Evolutionary conservation across 2,797 vertebrate species (phyloP).

Genomic region (Cynopterus sphinx): DNA sequence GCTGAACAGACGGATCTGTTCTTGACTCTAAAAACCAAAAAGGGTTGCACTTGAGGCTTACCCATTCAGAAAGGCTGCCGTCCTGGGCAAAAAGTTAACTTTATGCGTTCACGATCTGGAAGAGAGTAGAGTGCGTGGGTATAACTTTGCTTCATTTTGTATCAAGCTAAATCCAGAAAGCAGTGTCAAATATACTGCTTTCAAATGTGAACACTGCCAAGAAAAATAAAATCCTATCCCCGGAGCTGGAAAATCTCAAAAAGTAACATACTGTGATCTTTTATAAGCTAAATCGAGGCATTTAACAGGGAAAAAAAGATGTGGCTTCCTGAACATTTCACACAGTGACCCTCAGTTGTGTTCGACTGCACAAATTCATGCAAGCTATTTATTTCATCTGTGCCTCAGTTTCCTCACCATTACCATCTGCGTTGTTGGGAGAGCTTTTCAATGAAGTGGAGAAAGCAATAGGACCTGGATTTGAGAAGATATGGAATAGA

Average conservation of each 20-base stretch:
- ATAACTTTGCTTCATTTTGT: not conserved
- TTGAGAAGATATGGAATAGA: not conserved
- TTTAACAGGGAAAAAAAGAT: not conserved
- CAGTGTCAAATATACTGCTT: not conserved
- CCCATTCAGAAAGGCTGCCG: not conserved
- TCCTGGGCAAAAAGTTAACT: constrained; percentile 42
- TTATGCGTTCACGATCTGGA: not conserved
- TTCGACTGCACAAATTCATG: not conserved
- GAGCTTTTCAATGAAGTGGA: not conserved
- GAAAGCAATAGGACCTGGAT: not conserved
- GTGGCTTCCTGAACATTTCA: not conserved
- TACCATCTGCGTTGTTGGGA: not conserved
- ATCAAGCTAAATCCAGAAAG: constrained; percentile 31
- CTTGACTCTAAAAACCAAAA: not conserved
- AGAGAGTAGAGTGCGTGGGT: not conserved
- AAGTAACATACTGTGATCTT: not conserved
- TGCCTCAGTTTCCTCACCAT: constrained; percentile 11
- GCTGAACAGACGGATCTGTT: not conserved
- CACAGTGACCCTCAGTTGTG: not conserved
- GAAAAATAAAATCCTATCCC: not conserved
- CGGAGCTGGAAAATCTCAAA: not conserved
- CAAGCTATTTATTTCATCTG: not conserved
- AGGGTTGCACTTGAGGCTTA: not conserved
- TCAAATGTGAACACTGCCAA: not conserved
- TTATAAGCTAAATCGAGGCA: not conserved